Evolutionary conservation across 2,797 vertebrate species (phyloP).

Genomic region (Sandelia bainsii): DNA sequence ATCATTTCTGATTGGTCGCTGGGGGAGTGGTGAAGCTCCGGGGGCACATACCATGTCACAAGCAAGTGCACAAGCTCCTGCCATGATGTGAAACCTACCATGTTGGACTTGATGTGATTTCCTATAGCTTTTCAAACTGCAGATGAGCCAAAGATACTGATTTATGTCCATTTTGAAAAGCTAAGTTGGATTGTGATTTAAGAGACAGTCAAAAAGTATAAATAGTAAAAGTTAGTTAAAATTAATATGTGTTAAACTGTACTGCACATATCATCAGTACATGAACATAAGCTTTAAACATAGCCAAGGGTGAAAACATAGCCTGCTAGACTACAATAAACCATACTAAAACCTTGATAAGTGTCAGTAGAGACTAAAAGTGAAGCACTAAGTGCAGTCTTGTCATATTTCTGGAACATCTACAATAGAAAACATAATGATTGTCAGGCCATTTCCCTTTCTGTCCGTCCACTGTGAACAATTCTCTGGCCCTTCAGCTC

Average conservation of each 20-base stretch:
- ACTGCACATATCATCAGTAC: slow-evolving; percentile 11
- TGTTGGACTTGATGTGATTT: background rate
- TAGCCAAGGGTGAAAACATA: slow-evolving; percentile 13
- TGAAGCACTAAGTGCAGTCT: slow-evolving; percentile 61
- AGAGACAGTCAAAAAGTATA: background rate
- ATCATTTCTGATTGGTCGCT: slow-evolving; percentile 64
- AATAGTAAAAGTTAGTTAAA: background rate
- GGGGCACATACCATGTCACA: slow-evolving; percentile 3
- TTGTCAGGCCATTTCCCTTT: slow-evolving; percentile 43
- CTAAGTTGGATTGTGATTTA: background rate
- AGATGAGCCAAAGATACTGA: slow-evolving; percentile 11
- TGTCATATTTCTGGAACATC: slow-evolving; percentile 68
- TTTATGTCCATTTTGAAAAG: slow-evolving; percentile 1
- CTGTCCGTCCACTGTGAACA: slow-evolving; percentile 40
- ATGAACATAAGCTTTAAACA: slow-evolving; percentile 18
- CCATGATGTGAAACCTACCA: background rate
- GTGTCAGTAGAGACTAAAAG: slow-evolving; percentile 41
- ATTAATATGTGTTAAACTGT: background rate
- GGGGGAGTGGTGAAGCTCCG: slow-evolving; percentile 26
- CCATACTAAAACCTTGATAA: slow-evolving; percentile 41
- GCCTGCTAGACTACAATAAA: slow-evolving; percentile 10
- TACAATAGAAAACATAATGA: slow-evolving; percentile 54
- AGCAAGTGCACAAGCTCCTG: background rate
- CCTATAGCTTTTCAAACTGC: background rate
- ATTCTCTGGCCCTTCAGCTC: slow-evolving; percentile 42